Evolutionary conservation across 2,113 vertebrate genomes (phyloP).

Genomic region (Rhombomys opimus): DNA sequence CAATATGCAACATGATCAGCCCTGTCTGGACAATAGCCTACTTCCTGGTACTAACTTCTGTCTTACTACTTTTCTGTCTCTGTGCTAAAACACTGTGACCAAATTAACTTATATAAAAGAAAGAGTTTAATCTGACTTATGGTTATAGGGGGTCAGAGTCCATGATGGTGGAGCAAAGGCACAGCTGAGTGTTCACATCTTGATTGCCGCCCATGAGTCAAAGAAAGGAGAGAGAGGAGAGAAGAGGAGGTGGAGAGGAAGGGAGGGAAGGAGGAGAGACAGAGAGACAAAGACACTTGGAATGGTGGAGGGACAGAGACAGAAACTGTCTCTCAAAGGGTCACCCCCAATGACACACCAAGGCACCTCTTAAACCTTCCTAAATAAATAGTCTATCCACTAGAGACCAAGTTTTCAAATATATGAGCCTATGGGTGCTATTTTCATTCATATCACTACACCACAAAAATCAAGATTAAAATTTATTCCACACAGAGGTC

Average conservation of each 20-base stretch:
- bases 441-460: not conserved
- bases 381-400: not conserved
- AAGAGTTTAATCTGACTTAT: not conserved
- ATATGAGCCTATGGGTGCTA: not conserved
- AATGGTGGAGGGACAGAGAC: not conserved
- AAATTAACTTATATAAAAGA: not conserved
- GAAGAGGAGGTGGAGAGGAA: not conserved
- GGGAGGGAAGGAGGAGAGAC: not conserved
- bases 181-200: not conserved
- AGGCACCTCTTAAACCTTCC: not conserved
- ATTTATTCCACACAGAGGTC: not conserved
- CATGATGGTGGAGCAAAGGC: not conserved
- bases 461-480: not conserved
- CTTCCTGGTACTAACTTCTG: not conserved
- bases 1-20: not conserved
- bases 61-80: not conserved
- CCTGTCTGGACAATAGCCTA: not conserved
- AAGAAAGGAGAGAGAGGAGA: not conserved
- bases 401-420: not conserved
- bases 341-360: not conserved
- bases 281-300: not conserved
- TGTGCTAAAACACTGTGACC: not conserved
- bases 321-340: not conserved
- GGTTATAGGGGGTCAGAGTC: not conserved
- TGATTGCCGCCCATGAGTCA: not conserved